These are phyloP conservation scores for Phenacoccus solenopsis DNA, from an alignment of 1,140 invertebrate species.

Conservation along the genomic window DNA sequence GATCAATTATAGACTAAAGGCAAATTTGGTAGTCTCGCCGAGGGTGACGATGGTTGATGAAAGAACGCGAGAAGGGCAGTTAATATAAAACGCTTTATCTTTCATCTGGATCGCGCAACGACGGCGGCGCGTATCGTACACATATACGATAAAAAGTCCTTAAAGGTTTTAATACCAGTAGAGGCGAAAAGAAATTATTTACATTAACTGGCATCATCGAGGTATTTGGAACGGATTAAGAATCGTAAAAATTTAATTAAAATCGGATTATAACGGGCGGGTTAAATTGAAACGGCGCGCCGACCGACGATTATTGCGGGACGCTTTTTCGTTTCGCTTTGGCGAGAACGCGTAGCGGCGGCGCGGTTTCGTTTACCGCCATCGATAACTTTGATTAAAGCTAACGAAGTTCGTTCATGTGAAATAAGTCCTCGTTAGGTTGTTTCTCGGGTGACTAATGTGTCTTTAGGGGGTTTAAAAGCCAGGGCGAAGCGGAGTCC, in stretches of 20 bases:
- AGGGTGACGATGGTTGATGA: too few relatives aligned
- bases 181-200: conserved; percentile 10
- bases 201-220: conserved; percentile 16
- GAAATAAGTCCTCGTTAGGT: conserved; percentile 15
- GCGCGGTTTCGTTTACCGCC: not conserved
- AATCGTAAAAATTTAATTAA: conserved; percentile 17
- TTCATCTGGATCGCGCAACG: too few relatives aligned
- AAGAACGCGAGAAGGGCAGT: too few relatives aligned
- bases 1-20: too few relatives aligned
- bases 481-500: not conserved
- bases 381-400: conserved; percentile 16
- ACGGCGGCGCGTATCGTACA: too few relatives aligned
- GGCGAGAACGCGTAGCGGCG: not conserved
- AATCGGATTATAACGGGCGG: conserved; percentile 13
- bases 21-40: too few relatives aligned
- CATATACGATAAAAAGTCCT: not conserved
- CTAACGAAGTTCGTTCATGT: conserved; percentile 15
- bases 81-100: too few relatives aligned
- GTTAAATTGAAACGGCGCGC: conserved; percentile 10
- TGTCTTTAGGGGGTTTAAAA: conserved; percentile 15
- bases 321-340: conserved; percentile 4
- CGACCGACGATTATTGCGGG: conserved; percentile 12
- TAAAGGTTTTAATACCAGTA: not conserved
- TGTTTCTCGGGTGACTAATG: conserved; percentile 14
- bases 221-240: conserved; percentile 15